These are phyloP conservation scores for Anableps anableps DNA, from an alignment of 2,797 vertebrate genomes.

Conservation along the genomic window DNA sequence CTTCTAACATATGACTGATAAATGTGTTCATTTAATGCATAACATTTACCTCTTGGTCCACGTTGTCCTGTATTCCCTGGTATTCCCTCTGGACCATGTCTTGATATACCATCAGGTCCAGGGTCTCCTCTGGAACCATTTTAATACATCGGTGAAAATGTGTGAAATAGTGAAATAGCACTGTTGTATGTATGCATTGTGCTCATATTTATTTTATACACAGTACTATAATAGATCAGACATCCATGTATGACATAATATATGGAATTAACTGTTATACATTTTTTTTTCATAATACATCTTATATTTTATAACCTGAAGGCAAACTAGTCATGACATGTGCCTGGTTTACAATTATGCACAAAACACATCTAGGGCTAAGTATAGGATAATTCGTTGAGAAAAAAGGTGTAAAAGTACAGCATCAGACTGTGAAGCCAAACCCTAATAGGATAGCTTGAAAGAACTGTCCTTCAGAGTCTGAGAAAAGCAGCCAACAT, in stretches of 20 bases:
- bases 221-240: not conserved
- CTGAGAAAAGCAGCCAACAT: not conserved
- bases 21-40: not conserved
- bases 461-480: not conserved
- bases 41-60: constrained; percentile 63
- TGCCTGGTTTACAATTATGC: not conserved
- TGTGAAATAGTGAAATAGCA: not conserved
- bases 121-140: constrained; percentile 63
- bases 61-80: constrained; percentile 61
- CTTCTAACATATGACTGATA: not conserved
- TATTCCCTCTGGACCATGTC: constrained; percentile 52
- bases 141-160: not conserved
- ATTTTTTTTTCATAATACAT: not conserved
- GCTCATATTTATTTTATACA: not conserved
- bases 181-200: not conserved
- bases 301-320: not conserved
- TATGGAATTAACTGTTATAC: not conserved
- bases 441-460: not conserved
- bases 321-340: not conserved
- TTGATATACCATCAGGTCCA: constrained; percentile 62
- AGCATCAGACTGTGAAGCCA: not conserved
- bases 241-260: not conserved
- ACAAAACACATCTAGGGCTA: not conserved
- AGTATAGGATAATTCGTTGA: not conserved
- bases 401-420: not conserved